Base-by-base conservation (phyloP, 2,113 vertebrate species). In the Osmerus mordax region DNA sequence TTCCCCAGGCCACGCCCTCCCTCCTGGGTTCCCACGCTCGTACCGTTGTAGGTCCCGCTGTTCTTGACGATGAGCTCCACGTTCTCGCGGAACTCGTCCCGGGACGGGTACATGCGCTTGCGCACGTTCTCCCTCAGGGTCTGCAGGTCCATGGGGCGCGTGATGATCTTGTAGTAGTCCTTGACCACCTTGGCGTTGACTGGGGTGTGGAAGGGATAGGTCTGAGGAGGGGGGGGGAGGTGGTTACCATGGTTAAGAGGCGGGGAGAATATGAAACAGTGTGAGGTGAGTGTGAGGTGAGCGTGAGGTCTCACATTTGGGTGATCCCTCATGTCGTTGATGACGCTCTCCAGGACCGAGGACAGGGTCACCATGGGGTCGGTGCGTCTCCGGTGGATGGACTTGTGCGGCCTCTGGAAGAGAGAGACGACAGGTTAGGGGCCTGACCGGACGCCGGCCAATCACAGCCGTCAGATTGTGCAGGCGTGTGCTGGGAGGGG, bases 111-210 rank as follows among this genome's bases (percentile, higher is more conserved):
- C 81, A 96, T 91, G 18, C 96, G 88, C 80, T 97, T 98, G 0
- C 97, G 95, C 47, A 99, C 96, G 0, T 99, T 99, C 83, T 99
- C 96, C 56, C 97, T 92, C 69, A 99, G 90, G 0, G 96, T 98
- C 87, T 99, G 97, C 69, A 99, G 89, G 85, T 99, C 97, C 97
- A 99, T 99, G 4, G 97, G 97, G 52, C 95, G 91, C 0, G 94
- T 96, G 77, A 99, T 98, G 70, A 99, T 97, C 89, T 98, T 98
- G 13, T 99, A 98, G 83, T 99, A 99, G 85, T 99, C 97, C 81
- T 98, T 99, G 72, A 99, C 97, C 59, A 97, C 94, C 83, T 98
- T 99, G 53, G 94, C 94, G 66, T 98, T 99, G 29, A 99, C 97
- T 4, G 97, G 97, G 0, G 96, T 97, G 79, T 99, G 97, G 69